phyloP scores from a whole-genome alignment of 2,888 invertebrate genomes.

The Caenorhabditis sp. region DNA sequence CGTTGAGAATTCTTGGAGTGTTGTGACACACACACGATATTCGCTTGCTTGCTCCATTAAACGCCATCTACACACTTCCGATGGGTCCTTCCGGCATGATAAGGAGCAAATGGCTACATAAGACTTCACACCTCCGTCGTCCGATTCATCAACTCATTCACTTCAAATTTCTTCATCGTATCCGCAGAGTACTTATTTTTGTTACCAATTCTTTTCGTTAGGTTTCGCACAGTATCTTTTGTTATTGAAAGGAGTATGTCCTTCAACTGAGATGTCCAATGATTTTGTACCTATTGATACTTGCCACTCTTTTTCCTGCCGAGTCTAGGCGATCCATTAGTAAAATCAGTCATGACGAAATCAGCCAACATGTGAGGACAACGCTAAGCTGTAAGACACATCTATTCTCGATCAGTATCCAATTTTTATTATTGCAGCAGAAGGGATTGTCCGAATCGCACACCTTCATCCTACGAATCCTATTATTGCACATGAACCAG shows the following conservation, averaged over 20 bases:
- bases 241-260: slow-evolving; percentile 21
- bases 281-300: slow-evolving; percentile 35
- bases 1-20: slow-evolving; percentile 38
- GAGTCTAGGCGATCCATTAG: slow-evolving; percentile 58
- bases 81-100: slow-evolving; percentile 57
- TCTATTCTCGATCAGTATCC: not conserved
- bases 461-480: slow-evolving; percentile 76
- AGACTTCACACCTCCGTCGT: slow-evolving; percentile 47
- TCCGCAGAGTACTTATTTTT: not conserved
- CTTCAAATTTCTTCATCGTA: slow-evolving; percentile 34
- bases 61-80: slow-evolving; percentile 60
- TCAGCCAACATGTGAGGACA: slow-evolving; percentile 39
- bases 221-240: not conserved
- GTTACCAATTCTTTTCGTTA: not conserved
- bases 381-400: slow-evolving; percentile 44
- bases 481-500: slow-evolving; percentile 75
- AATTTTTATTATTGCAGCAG: slow-evolving; percentile 45
- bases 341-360: slow-evolving; percentile 59
- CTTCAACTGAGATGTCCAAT: slow-evolving; percentile 31
- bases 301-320: slow-evolving; percentile 33
- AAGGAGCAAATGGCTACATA: slow-evolving; percentile 56
- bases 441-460: slow-evolving; percentile 72
- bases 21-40: slow-evolving; percentile 37
- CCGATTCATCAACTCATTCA: slow-evolving; percentile 47
- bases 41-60: slow-evolving; percentile 49